Conservation (phyloP, 1,140 invertebrate species). For the Steinernema khuongi region DNA sequence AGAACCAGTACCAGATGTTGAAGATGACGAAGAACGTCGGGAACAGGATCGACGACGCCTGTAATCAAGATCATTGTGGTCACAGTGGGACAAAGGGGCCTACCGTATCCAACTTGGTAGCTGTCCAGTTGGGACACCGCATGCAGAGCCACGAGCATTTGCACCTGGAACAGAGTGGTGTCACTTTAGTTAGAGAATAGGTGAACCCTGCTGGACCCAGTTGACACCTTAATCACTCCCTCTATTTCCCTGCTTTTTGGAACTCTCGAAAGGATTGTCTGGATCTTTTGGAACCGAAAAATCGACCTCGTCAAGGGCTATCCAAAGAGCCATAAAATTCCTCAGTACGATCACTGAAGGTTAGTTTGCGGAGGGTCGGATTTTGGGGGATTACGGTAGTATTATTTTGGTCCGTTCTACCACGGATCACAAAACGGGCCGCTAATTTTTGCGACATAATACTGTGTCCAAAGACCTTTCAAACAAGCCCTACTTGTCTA, state of each 20-base stretch:
- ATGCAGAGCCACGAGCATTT: slow-evolving; percentile 50
- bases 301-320: too few relatives aligned
- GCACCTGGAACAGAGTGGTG: slow-evolving; percentile 41
- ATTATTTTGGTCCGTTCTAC: too few relatives aligned
- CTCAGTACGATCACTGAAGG: too few relatives aligned
- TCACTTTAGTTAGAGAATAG: background rate
- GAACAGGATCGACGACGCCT: slow-evolving; percentile 53
- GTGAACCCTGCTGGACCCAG: background rate
- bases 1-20: slow-evolving; percentile 58
- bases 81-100: background rate
- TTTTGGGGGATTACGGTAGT: too few relatives aligned
- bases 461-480: background rate
- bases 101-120: slow-evolving; percentile 52
- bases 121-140: slow-evolving; percentile 53
- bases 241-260: slow-evolving; percentile 12
- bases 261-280: background rate
- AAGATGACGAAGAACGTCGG: slow-evolving; percentile 50
- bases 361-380: too few relatives aligned
- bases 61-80: slow-evolving; percentile 14
- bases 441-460: too few relatives aligned
- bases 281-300: too few relatives aligned
- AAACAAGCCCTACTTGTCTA: slow-evolving; percentile 22
- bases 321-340: too few relatives aligned
- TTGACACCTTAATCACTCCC: slow-evolving; percentile 2
- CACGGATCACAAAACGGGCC: too few relatives aligned